Conservation (phyloP, 2,888 invertebrate species). For the Ophion obscuratus region DNA sequence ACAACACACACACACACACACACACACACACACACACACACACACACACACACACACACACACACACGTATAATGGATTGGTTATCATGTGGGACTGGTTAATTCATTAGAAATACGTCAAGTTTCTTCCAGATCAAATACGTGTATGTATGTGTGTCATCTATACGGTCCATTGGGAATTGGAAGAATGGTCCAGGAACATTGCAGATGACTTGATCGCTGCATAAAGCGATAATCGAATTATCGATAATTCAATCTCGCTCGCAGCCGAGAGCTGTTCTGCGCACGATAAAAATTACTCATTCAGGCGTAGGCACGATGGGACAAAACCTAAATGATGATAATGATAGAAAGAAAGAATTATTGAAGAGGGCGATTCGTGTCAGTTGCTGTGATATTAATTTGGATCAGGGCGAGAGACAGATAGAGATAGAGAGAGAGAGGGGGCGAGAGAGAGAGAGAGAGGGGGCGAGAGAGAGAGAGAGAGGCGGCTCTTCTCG, state of each 20-base stretch:
- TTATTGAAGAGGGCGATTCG: slow-evolving; percentile 2
- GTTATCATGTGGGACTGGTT: neutral
- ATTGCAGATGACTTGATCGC: slow-evolving; percentile 53
- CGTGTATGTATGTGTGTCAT: neutral
- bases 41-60: no score
- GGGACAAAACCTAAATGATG: slow-evolving; percentile 20
- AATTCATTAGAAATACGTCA: neutral
- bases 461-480: no score
- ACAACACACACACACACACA: no score
- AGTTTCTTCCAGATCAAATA: neutral
- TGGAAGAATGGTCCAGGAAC: slow-evolving; percentile 40
- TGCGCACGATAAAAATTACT: slow-evolving; percentile 37
- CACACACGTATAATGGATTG: no score
- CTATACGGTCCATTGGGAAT: neutral
- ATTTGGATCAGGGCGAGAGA: slow-evolving; percentile 1
- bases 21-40: no score
- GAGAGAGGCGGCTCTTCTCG: neutral
- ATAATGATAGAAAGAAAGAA: slow-evolving; percentile 34
- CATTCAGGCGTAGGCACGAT: slow-evolving; percentile 37
- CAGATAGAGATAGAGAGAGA: neutral
- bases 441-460: no score
- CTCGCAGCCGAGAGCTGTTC: slow-evolving; percentile 12
- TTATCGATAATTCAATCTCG: slow-evolving; percentile 63
- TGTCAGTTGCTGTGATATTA: slow-evolving; percentile 14
- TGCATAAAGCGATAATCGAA: slow-evolving; percentile 62